These are phyloP conservation scores for Pectinophora gossypiella DNA, from an alignment of 1,140 invertebrate species.

Conservation along the genomic window DNA sequence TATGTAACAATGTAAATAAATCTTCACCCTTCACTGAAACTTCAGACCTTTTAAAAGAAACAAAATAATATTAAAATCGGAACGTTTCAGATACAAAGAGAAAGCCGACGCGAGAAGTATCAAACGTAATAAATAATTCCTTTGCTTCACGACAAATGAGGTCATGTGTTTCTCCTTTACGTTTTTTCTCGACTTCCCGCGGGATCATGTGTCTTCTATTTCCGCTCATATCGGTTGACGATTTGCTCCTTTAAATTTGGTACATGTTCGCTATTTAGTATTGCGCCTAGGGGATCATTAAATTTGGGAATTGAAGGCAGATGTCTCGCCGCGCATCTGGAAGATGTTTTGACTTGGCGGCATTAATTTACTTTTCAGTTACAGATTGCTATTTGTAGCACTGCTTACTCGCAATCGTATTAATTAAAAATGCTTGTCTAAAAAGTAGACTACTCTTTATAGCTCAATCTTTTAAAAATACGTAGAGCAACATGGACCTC, in stretches of 20 bases:
- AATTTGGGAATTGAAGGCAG: slow-evolving; percentile 43
- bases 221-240: slow-evolving; percentile 65
- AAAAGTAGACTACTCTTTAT: too few species aligned
- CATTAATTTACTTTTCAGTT: too few species aligned
- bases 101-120: slow-evolving; percentile 54
- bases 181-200: slow-evolving; percentile 67
- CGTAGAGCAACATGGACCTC: too few species aligned
- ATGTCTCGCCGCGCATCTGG: slow-evolving; percentile 57
- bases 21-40: too few species aligned
- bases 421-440: too few species aligned
- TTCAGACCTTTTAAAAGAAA: too few species aligned
- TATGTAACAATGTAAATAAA: too few species aligned
- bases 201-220: slow-evolving; percentile 73
- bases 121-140: slow-evolving; percentile 72
- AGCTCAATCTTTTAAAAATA: too few species aligned
- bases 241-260: slow-evolving; percentile 68
- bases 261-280: slow-evolving; percentile 69
- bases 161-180: slow-evolving; percentile 71
- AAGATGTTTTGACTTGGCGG: slow-evolving; percentile 19
- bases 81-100: slow-evolving; percentile 48
- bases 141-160: slow-evolving; percentile 64
- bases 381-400: too few species aligned
- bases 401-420: too few species aligned
- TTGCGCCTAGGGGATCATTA: slow-evolving; percentile 65
- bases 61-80: slow-evolving; percentile 48